A percentile compares a stretch with the other conserved stretches of the same genome.
Conservation (phyloP, 2,113 vertebrate genomes). For the Ceyx cyanopectus region DNA sequence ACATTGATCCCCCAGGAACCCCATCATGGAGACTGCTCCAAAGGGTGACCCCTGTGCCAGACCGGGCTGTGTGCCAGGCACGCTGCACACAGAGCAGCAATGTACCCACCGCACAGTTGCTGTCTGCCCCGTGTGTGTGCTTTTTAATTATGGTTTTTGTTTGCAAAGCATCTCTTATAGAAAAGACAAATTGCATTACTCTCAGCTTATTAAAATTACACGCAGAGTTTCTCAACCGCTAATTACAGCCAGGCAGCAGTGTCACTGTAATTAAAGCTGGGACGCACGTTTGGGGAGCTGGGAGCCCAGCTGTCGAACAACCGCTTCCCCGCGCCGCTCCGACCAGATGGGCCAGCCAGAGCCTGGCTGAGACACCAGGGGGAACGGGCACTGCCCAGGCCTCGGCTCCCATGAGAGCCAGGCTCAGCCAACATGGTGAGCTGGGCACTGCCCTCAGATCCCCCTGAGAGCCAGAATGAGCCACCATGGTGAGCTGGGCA, state of each 20-base stretch:
- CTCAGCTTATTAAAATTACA: conserved; percentile 45
- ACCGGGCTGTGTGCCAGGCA: fast-evolving
- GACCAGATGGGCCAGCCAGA: background rate
- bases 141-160: conserved; percentile 24
- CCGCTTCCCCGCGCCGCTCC: background rate
- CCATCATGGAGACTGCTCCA: background rate
- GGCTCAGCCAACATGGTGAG: too few relatives aligned
- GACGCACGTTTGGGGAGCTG: background rate
- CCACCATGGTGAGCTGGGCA: too few relatives aligned
- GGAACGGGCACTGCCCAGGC: background rate
- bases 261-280: conserved; percentile 30
- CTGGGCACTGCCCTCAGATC: too few relatives aligned
- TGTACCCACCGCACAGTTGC: fast-evolving
- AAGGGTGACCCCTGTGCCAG: background rate
- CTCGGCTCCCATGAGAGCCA: background rate
- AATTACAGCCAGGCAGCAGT: conserved; percentile 26
- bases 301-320: background rate
- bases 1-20: background rate
- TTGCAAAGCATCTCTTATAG: background rate
- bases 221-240: conserved; percentile 34
- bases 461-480: too few relatives aligned
- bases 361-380: fast-evolving
- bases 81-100: fast-evolving
- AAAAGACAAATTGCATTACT: conserved; percentile 51
- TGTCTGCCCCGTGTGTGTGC: background rate